A percentile compares a stretch with the other conserved stretches of the same genome.
Evolutionary conservation across 1,140 invertebrate genomes (phyloP).

Genomic region (Dinothrombium tinctorium): DNA sequence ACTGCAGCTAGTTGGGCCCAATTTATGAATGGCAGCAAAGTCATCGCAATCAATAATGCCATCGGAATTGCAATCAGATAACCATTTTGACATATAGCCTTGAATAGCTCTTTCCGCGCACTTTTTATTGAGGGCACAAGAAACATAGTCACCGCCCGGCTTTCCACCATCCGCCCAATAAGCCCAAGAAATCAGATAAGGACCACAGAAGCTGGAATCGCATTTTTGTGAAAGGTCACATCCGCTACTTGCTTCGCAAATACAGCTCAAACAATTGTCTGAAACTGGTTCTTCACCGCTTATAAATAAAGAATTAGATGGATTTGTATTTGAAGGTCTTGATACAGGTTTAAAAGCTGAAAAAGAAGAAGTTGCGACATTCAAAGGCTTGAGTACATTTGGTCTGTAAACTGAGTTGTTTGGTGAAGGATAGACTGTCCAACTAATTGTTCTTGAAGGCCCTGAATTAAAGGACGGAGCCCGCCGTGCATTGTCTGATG

Average conservation of each 20-base stretch:
- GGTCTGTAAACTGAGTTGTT: no score
- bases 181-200: conserved; percentile 7
- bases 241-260: conserved; percentile 9
- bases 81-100: conserved; percentile 46
- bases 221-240: conserved; percentile 11
- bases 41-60: conserved; percentile 10
- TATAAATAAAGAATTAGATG: no score
- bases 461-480: no score
- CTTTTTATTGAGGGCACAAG: conserved; percentile 27
- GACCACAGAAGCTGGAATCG: conserved; percentile 3
- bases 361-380: no score
- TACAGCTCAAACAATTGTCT: conserved; percentile 4
- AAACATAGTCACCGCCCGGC: background rate
- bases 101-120: conserved; percentile 45
- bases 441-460: no score
- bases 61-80: conserved; percentile 48
- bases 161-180: background rate
- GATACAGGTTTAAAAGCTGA: no score
- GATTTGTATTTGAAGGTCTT: no score
- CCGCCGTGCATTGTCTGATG: no score
- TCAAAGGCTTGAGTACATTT: no score
- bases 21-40: conserved; percentile 38
- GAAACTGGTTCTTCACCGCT: no score
- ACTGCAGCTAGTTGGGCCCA: conserved; percentile 9
- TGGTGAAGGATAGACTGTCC: no score